Evolutionary conservation across 2,113 vertebrate species (phyloP).

Genomic region (Onychostruthus taczanowskii): DNA sequence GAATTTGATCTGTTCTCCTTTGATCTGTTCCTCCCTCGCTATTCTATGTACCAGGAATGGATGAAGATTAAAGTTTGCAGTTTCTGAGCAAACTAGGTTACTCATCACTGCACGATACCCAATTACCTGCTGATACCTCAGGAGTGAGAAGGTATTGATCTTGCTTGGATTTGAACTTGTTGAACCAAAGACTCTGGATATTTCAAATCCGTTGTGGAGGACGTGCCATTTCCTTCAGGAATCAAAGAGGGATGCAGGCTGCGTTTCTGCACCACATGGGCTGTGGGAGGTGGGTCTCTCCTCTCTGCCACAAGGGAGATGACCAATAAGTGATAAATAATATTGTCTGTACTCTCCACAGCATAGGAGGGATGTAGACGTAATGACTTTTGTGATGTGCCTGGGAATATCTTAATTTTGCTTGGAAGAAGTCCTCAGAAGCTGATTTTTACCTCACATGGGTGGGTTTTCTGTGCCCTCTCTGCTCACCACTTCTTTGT

Average conservation of each 20-base stretch:
- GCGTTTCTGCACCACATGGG: background rate
- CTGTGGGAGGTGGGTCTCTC: background rate
- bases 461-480: background rate
- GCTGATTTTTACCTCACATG: background rate
- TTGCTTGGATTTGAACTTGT: conserved; percentile 40
- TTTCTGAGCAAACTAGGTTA: conserved; percentile 56
- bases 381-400: background rate
- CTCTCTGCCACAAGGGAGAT: background rate
- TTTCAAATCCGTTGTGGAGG: background rate
- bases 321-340: background rate
- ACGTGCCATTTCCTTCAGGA: background rate
- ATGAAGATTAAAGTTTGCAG: conserved; percentile 63
- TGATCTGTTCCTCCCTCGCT: conserved; percentile 50
- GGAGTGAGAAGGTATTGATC: conserved; percentile 56
- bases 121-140: conserved; percentile 56
- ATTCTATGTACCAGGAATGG: conserved; percentile 10
- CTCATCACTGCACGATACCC: conserved; percentile 37
- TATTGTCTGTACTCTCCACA: background rate
- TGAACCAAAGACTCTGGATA: conserved; percentile 2
- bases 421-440: background rate
- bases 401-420: background rate
- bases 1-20: conserved; percentile 51
- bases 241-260: background rate
- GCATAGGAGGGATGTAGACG: background rate
- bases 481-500: background rate